These are phyloP conservation scores for Erynnis tages DNA, from an alignment of 2,888 invertebrate genomes.

Conservation along the genomic window DNA sequence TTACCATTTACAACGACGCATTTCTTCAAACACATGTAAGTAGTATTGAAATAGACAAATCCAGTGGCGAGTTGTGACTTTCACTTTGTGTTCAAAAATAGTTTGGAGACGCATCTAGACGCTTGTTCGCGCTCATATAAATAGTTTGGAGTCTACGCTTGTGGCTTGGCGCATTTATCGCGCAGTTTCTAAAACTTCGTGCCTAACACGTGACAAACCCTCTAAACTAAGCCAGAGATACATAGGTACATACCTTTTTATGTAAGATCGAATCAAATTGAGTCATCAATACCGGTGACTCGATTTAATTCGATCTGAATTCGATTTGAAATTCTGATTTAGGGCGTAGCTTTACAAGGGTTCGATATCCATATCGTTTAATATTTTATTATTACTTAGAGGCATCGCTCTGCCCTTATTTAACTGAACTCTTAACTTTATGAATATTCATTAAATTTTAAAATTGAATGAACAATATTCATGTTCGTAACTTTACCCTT, in stretches of 20 bases:
- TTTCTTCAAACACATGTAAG: background rate
- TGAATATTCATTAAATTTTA: no score
- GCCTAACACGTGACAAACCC: conserved; percentile 16
- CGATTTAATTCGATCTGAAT: no score
- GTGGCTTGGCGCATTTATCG: conserved; percentile 38
- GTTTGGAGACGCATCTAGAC: conserved; percentile 36
- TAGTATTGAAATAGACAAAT: conserved; percentile 22
- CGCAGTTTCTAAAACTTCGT: conserved; percentile 22
- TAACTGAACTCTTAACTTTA: no score
- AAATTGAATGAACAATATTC: no score
- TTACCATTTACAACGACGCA: background rate
- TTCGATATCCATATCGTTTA: no score
- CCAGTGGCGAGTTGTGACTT: conserved; percentile 28
- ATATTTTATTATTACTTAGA: no score
- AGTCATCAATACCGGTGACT: no score
- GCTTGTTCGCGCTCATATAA: conserved; percentile 33
- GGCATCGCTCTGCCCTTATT: no score
- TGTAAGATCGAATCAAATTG: no score
- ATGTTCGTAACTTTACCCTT: no score
- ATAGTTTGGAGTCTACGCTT: conserved; percentile 37
- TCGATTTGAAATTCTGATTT: no score
- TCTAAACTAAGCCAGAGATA: conserved; percentile 15
- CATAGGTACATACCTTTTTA: conserved; percentile 3
- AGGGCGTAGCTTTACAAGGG: no score
- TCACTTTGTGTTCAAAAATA: conserved; percentile 37